These are phyloP conservation scores for Microctenopoma steveboyesi DNA, from an alignment of 2,797 vertebrate species.

Conservation along the genomic window DNA sequence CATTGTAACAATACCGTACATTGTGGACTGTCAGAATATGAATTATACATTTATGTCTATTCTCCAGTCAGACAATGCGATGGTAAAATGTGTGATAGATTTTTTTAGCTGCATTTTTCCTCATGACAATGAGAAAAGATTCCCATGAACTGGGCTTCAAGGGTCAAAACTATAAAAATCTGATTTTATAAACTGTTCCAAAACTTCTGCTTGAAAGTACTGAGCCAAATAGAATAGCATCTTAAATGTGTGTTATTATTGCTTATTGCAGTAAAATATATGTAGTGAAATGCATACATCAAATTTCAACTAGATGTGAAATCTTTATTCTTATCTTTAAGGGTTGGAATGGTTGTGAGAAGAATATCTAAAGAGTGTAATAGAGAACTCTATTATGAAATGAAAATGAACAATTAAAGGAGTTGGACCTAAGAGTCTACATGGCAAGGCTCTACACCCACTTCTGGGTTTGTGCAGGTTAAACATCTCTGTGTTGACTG, in stretches of 20 bases:
- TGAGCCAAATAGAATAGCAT: background rate
- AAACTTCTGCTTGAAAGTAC: background rate
- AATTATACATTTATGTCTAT: constrained; percentile 38
- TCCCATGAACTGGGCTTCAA: constrained; percentile 19
- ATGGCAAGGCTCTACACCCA: background rate
- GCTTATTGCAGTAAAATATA: too few species aligned
- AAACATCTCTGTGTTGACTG: too few species aligned
- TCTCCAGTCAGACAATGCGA: constrained; percentile 35
- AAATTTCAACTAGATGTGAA: background rate
- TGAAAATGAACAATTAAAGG: background rate
- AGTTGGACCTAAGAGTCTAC: background rate
- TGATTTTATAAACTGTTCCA: background rate
- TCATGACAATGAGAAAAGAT: constrained; percentile 29
- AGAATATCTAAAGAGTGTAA: background rate
- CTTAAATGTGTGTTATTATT: too few species aligned
- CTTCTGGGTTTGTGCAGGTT: too few species aligned
- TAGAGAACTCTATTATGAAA: background rate
- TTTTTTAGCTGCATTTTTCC: constrained; percentile 22
- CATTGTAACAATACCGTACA: constrained; percentile 14
- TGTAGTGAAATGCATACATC: too few species aligned
- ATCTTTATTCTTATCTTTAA: background rate
- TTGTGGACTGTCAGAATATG: constrained; percentile 35
- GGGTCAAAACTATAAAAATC: constrained; percentile 28
- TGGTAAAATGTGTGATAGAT: constrained; percentile 5
- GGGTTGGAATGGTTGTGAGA: background rate